Evolutionary conservation across 2,113 vertebrate genomes (phyloP).

Genomic region (Microcebus jonahi): DNA sequence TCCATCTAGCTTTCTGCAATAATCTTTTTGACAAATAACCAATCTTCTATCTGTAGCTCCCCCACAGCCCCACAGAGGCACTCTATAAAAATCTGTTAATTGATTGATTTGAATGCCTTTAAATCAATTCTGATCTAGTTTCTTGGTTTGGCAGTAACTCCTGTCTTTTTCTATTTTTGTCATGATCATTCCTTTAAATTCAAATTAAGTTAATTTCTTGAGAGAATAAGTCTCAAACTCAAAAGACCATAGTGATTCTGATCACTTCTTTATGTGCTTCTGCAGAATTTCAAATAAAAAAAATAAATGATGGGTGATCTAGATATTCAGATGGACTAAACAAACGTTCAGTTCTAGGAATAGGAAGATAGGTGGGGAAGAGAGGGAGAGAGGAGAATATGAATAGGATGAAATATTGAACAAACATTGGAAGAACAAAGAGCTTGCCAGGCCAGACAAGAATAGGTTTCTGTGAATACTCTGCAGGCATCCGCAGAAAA

Average conservation of each 20-base stretch:
- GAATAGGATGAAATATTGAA: neutral
- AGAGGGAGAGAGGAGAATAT: neutral
- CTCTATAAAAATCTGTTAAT: neutral
- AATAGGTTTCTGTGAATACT: neutral
- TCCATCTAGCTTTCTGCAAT: slow-evolving; percentile 59
- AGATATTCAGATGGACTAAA: slow-evolving; percentile 6
- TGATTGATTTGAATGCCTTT: neutral
- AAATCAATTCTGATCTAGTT: slow-evolving; percentile 34
- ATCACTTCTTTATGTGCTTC: neutral
- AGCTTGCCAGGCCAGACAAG: slow-evolving; percentile 16
- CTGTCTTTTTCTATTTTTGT: slow-evolving; percentile 7
- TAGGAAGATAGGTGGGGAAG: neutral
- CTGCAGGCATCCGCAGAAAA: neutral
- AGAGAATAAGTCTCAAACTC: slow-evolving; percentile 31
- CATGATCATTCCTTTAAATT: slow-evolving; percentile 33
- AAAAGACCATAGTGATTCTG: slow-evolving; percentile 32
- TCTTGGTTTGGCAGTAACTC: slow-evolving; percentile 1
- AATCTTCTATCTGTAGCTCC: slow-evolving; percentile 25
- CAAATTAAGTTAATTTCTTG: slow-evolving; percentile 54
- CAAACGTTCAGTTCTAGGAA: slow-evolving; percentile 29
- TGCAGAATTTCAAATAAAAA: slow-evolving; percentile 37
- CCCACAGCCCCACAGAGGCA: slow-evolving; percentile 17
- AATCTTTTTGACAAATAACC: slow-evolving; percentile 58
- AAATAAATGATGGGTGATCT: slow-evolving; percentile 34
- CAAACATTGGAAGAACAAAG: slow-evolving; percentile 57